phyloP scores from a whole-genome alignment of 2,797 vertebrate species.

The Schizothorax lantsangensis region DNA sequence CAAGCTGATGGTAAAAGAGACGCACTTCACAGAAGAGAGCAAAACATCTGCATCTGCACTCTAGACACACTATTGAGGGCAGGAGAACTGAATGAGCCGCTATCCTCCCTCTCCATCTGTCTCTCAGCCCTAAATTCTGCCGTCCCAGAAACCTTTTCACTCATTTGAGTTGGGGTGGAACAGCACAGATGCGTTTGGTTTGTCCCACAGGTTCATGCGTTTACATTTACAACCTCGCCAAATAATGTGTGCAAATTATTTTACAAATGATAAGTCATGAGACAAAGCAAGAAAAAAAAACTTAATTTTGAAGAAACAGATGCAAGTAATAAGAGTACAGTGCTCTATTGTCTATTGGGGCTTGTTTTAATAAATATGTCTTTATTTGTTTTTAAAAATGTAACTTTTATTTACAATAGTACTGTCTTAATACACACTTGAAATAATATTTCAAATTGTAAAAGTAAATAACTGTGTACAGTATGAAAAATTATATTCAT shows the following conservation, averaged over 20 bases:
- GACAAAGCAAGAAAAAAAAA: background rate
- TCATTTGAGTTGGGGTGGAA: background rate
- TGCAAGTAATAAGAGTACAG: background rate
- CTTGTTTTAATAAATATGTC: background rate
- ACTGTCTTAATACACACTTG: background rate
- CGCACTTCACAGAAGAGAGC: background rate
- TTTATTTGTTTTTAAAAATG: no score
- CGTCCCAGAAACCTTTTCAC: slow-evolving; percentile 42
- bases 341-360: no score
- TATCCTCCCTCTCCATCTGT: slow-evolving; percentile 29
- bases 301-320: background rate
- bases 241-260: background rate
- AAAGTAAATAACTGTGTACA: background rate
- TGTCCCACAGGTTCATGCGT: background rate
- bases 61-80: background rate
- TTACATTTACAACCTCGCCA: background rate
- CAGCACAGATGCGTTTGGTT: slow-evolving; percentile 1
- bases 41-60: slow-evolving; percentile 14
- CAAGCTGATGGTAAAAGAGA: background rate
- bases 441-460: background rate
- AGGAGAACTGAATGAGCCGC: background rate
- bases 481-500: background rate
- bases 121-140: slow-evolving; percentile 23
- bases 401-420: background rate
- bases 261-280: background rate